phyloP scores from a whole-genome alignment of 2,888 invertebrate species.

The Meiosimyza decipiens region DNA sequence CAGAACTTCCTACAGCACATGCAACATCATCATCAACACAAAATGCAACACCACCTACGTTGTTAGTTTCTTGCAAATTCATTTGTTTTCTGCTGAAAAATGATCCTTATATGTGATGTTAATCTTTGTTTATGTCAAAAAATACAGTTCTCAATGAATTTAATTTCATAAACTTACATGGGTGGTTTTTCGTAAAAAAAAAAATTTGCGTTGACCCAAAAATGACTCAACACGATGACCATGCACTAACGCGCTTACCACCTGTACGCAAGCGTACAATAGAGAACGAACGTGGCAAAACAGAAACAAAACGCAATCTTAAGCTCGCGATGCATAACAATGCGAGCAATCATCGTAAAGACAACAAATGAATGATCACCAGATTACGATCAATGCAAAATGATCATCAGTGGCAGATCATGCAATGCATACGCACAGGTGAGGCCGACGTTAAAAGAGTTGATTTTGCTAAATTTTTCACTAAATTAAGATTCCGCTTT shows the following conservation, averaged over 20 bases:
- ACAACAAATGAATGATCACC: background rate
- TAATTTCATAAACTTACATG: background rate
- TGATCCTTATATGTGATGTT: background rate
- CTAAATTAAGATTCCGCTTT: background rate
- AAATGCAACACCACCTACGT: constrained; percentile 7
- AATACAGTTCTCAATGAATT: background rate
- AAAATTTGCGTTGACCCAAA: constrained; percentile 52
- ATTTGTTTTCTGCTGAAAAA: constrained; percentile 16
- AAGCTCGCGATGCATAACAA: background rate
- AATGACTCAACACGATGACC: constrained; percentile 43
- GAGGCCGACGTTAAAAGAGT: too few species aligned
- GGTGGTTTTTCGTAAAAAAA: constrained; percentile 33
- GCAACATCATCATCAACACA: too few species aligned
- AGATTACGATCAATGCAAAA: background rate
- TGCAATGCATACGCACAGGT: too few species aligned
- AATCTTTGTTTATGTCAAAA: constrained; percentile 13
- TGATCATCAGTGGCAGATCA: too few species aligned
- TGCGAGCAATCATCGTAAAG: background rate
- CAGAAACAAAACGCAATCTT: too few species aligned
- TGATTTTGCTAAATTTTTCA: constrained; percentile 5
- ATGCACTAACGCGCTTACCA: constrained; percentile 48
- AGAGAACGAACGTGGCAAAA: background rate
- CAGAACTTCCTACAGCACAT: too few species aligned
- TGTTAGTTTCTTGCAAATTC: constrained; percentile 18
- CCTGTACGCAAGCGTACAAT: constrained; percentile 52